These are phyloP conservation scores for Pollachius pollachius DNA, from an alignment of 2,113 vertebrate genomes.

Conservation along the genomic window DNA sequence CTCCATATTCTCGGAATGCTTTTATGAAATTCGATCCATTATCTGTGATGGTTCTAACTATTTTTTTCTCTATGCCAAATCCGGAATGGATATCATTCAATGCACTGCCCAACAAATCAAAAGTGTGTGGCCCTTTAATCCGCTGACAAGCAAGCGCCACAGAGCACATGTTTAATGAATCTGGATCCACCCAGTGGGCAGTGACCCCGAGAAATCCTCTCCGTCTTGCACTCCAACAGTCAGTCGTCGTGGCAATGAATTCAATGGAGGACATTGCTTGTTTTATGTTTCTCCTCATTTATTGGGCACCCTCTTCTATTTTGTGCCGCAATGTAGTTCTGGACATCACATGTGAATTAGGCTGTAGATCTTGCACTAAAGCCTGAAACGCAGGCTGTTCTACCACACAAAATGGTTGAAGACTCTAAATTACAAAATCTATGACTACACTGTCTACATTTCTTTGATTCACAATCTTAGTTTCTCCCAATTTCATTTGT, in stretches of 20 bases:
- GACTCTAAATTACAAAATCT: too few relatives aligned
- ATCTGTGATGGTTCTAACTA: conserved; percentile 9
- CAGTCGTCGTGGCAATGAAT: conserved; percentile 22
- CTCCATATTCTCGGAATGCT: conserved; percentile 16
- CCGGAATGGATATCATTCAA: background rate
- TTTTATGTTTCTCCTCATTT: background rate
- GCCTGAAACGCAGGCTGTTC: too few relatives aligned
- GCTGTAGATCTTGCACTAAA: background rate
- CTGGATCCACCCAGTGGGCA: conserved; percentile 26
- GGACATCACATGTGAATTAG: background rate
- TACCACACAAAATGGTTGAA: too few relatives aligned
- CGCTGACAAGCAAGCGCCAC: conserved; percentile 22
- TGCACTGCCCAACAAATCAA: conserved; percentile 9
- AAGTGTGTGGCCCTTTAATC: conserved; percentile 19
- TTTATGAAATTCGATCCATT: conserved; percentile 23
- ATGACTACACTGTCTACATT: too few relatives aligned
- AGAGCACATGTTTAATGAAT: conserved; percentile 12
- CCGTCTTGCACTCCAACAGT: conserved; percentile 12
- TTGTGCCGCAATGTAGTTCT: background rate
- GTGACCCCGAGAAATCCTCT: conserved; percentile 17
- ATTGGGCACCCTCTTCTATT: background rate
- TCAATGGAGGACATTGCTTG: background rate
- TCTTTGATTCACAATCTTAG: too few relatives aligned
- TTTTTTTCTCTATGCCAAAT: conserved; percentile 17
- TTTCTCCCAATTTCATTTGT: too few relatives aligned